Evolutionary conservation across 2,113 vertebrate genomes (phyloP), one percentile per base, ranked within the genome.

Genomic region (Microtus ochrogaster): DNA sequence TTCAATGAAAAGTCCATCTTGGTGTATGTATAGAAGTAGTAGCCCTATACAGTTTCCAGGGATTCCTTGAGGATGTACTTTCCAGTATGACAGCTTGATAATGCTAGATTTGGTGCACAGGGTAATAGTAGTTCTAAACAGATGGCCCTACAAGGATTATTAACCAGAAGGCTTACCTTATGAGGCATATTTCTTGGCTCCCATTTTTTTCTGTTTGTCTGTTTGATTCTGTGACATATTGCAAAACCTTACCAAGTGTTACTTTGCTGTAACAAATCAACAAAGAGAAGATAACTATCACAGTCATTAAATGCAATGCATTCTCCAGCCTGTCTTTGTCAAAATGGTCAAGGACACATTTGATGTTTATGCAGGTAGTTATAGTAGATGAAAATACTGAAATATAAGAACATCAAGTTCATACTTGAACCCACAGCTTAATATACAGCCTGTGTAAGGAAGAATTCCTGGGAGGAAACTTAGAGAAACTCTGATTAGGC

Each of bases 401-500:
- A 2, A 55, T 66, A 65, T 47, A 65, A 52, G 24, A 58, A 94
- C 68, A 44, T 61, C 2, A 82, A 26, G 17, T 94, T 1, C 4
- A 49, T 81, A 65, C 68, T 72, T 39, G 68, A 33, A 2, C 4
- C 58, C 4, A 3, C 3, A 30, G 16, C 9, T 79, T 79, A 78
- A n/a, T 90, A 17, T 82, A 41, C 44, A n/a, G 6, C 0, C 0
- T 49, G 2, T 14, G 14, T 47, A 49, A 41, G 0, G 0, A 2
- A 12, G 58, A 92, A 66, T 77, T 61, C 39, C 5, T 66, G 30
- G 3, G 19, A 76, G 17, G 47, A 41, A 16, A 36, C 2, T 47
- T 14, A 39, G 6, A 28, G 2, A 30, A 12, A 70, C 39, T 82
- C 21, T 63, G 1, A 3, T 72, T 63, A 41, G 2, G 6, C 17